A percentile compares a stretch with the other conserved stretches of the same genome.
These are phyloP conservation scores for Atractosteus spatula DNA, from an alignment of 2,113 vertebrate genomes.

Conservation along the genomic window DNA sequence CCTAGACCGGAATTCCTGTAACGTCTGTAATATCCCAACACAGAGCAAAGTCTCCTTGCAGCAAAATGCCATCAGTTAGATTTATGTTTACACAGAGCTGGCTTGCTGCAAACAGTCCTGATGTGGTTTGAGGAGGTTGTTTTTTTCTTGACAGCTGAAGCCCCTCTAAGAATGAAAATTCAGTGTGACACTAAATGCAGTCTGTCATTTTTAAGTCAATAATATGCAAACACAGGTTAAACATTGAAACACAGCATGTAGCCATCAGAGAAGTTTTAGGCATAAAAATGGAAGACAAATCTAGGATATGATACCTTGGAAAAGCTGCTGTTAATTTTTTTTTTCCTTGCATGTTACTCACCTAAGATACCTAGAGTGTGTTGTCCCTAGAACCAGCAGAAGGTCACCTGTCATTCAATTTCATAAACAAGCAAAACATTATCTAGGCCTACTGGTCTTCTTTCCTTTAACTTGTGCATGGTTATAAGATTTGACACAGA, in stretches of 20 bases:
- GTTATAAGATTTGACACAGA: conserved; percentile 46
- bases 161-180: too few relatives aligned
- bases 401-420: conserved; percentile 65
- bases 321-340: conserved; percentile 12
- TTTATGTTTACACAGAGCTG: too few relatives aligned
- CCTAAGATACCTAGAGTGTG: conserved; percentile 43
- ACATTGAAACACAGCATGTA: not conserved
- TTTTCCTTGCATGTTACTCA: not conserved
- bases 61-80: too few relatives aligned
- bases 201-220: not conserved
- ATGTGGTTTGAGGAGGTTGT: too few relatives aligned
- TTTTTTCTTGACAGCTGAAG: too few relatives aligned
- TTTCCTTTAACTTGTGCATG: conserved; percentile 35
- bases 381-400: conserved; percentile 49
- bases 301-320: not conserved
- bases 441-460: conserved; percentile 36
- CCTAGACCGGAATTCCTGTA: not conserved
- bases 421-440: conserved; percentile 41
- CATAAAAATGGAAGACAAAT: not conserved
- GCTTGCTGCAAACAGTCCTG: too few relatives aligned
- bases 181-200: too few relatives aligned
- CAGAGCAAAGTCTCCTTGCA: too few relatives aligned
- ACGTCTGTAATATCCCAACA: not conserved
- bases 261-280: too few relatives aligned
- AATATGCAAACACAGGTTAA: not conserved